Base-by-base conservation (phyloP, 2,113 vertebrate species). In the Anarhynchus alexandrinus region DNA sequence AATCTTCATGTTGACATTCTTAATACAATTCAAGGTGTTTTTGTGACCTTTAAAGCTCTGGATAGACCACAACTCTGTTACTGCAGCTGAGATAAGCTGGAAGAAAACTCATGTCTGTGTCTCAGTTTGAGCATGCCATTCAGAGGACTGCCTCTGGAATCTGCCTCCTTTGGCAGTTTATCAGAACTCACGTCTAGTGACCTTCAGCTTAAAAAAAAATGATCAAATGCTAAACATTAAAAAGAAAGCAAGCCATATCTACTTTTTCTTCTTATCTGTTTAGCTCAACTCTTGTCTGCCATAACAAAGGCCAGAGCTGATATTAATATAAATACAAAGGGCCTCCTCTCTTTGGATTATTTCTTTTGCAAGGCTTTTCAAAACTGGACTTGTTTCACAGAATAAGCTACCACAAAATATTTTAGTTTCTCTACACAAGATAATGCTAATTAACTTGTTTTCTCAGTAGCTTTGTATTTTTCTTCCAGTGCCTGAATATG, bases 121-220 rank as follows among this genome's bases (percentile, higher is more conserved):
- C 77, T 92, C 73, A 27, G 52, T 91, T 83, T 76, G 51, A 61
- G 30, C 23, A 11, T 82, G 85, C 52, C 47, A 62, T 86, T 96
- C 71, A 82, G 57, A 82, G 15, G 13, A 66, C 64, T 78, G 58
- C 62, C 67, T 94, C 79, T 95, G 72, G 73, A 95, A 94, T 90
- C 61, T 91, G 49, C 52, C 45, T 94, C 10, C 52, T 79, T 90
- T 94, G 72, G 52, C 57, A 66, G 26, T 73, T 94, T 66, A 93
- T 95, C 57, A 90, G 89, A 94, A 96, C 16, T 67, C 62, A 59
- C 40, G 27, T 54, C 62, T 81, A 91, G 38, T 84, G 94, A 96
- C 62, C 64, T 94, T 91, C 61, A 62, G 32, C 78, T 32, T 29
- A 14, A 70, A 87, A 71, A 16, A 16, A 81, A 54, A 5, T 30